Evolutionary conservation across 2,888 invertebrate genomes (phyloP), one percentile per base, ranked within the genome.

Genomic region (Panopea generosa): DNA sequence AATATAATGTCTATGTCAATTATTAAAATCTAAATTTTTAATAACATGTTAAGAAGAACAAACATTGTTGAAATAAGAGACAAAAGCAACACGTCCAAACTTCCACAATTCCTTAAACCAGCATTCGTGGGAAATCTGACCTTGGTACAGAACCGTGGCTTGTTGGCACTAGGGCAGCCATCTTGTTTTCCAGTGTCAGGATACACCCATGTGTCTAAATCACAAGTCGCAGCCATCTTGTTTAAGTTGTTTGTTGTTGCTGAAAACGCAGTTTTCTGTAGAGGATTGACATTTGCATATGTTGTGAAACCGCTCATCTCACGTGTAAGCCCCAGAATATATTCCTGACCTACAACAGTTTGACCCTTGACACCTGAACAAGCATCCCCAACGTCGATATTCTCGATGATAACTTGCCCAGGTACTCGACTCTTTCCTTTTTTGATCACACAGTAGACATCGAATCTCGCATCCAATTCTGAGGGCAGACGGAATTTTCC

Each of bases 371-470:
- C 75, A 18, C 65, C 71, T 0, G 79, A 73, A 63, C 84, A 84
- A 2, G 40, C 33, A 9, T 62, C 52, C 1, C 43, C 71, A 40
- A 59, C 65, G 22, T 60, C 33, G 24, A 84, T 75, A 18, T 74
- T 43, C 29, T 82, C 78, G 40, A 84, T 84, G 9, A 82, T 75
- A 24, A 84, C 70, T 38, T 80, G 72, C n/a, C 71, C 57, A 3
- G 80, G 80, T 27, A 84, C 53, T 16, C 47, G 53, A 38, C 70
- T 73, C 1, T 29, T 4, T 2, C 73, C 77, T 14, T 59, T 40
- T 55, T 84, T 84, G 7, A 82, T 52, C 2, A 84, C 76, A 77
- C 84, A 84, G 43, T 77, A 81, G 7, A 84, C 82, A 47, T 78
- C 72, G 61, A 84, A 84, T 18, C 80, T 55, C 20, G 80, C 69